Percentiles rank a stretch among this genome's conserved stretches.
Evolutionary conservation across 23 tunicate species (phyloP).

Genomic region (Trididemnum clinides): DNA sequence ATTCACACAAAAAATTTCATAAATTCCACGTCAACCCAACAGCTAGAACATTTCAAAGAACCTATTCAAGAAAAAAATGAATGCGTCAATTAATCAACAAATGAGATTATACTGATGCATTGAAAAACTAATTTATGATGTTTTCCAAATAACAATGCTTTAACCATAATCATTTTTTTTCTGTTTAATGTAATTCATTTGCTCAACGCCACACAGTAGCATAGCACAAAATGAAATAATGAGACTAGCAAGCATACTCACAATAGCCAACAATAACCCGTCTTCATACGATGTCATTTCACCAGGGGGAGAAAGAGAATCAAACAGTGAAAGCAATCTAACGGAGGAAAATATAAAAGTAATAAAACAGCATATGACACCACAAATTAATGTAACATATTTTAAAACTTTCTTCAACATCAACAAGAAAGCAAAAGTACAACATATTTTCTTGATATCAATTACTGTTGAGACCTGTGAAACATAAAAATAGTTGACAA

Average conservation of each 20-base stretch:
- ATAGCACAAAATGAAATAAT: too few species aligned
- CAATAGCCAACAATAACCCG: conserved; percentile 52
- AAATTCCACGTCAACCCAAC: too few species aligned
- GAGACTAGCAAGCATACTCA: not conserved
- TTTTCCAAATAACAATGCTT: too few species aligned
- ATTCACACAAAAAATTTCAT: too few species aligned
- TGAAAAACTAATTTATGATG: too few species aligned
- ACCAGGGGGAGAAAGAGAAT: conserved; percentile 29
- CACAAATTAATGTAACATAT: not conserved
- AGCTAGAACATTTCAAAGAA: too few species aligned
- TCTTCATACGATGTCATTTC: conserved; percentile 12
- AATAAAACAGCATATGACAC: not conserved
- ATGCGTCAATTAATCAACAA: too few species aligned
- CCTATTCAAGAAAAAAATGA: too few species aligned
- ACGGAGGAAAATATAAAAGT: not conserved
- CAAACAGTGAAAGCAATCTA: conserved; percentile 30
- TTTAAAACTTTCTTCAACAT: not conserved
- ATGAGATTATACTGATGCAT: too few species aligned
- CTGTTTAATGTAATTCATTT: too few species aligned
- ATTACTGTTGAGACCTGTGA: not conserved
- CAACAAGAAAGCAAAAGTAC: not conserved
- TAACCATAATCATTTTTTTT: too few species aligned
- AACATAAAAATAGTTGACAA: not conserved
- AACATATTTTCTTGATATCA: not conserved
- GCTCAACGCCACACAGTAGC: too few species aligned